These are phyloP conservation scores for Manduca sexta DNA, from an alignment of 1,140 invertebrate species.

Conservation along the genomic window DNA sequence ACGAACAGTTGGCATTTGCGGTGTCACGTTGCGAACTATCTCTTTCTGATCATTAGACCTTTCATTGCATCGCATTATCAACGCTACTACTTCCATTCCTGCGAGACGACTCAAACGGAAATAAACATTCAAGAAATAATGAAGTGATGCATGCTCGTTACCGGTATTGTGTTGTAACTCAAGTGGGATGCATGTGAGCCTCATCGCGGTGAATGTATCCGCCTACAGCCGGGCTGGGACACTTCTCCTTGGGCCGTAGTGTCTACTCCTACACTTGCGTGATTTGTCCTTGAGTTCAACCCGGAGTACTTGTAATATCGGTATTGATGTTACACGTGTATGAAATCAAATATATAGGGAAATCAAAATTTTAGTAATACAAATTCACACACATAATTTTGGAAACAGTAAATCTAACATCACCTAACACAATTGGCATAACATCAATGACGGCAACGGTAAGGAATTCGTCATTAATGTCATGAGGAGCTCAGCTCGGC, in stretches of 20 bases:
- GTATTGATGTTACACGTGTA: no score
- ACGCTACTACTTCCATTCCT: conserved; percentile 42
- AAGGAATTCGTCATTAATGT: background rate
- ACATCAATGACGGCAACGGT: background rate
- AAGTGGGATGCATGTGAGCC: conserved; percentile 48
- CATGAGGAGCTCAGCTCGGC: conserved; percentile 10
- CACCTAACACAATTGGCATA: background rate
- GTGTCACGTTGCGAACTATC: conserved; percentile 33
- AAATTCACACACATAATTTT: no score
- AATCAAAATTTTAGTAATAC: no score
- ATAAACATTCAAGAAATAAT: conserved; percentile 34
- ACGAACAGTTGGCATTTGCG: conserved; percentile 49
- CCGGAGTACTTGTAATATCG: no score
- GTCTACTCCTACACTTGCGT: no score
- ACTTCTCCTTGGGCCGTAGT: background rate
- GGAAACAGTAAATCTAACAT: background rate
- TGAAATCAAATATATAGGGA: no score
- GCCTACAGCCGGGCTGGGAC: background rate
- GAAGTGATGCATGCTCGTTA: conserved; percentile 52
- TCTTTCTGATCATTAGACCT: conserved; percentile 43
- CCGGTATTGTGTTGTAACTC: conserved; percentile 27
- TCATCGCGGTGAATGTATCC: conserved; percentile 24
- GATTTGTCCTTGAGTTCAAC: no score
- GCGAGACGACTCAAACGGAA: conserved; percentile 21
- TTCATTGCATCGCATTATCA: conserved; percentile 50